These are phyloP conservation scores for Crocodylus rhombifer DNA, from an alignment of 2,797 vertebrate genomes.

Conservation along the genomic window DNA sequence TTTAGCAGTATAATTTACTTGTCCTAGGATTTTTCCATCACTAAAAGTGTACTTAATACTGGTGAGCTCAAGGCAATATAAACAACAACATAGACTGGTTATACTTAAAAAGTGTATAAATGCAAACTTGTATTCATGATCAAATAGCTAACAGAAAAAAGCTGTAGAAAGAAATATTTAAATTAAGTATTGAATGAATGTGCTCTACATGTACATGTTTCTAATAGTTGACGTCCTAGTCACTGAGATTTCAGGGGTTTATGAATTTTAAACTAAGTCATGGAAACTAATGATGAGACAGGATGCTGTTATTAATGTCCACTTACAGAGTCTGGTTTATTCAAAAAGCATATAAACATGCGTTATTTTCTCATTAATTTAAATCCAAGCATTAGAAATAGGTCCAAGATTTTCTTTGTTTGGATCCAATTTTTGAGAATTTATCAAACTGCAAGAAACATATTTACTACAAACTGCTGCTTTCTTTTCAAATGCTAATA, in stretches of 20 bases:
- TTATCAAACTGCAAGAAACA: slow-evolving; percentile 68
- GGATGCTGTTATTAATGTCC: slow-evolving; percentile 83
- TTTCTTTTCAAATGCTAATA: slow-evolving; percentile 68
- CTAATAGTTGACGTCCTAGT: slow-evolving; percentile 62
- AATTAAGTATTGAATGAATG: slow-evolving; percentile 64
- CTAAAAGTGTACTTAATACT: slow-evolving; percentile 64
- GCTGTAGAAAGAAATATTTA: slow-evolving; percentile 54
- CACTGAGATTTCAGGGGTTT: slow-evolving; percentile 44
- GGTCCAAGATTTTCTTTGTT: slow-evolving; percentile 72
- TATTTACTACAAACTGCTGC: slow-evolving; percentile 61
- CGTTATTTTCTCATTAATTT: slow-evolving; percentile 72
- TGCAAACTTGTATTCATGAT: slow-evolving; percentile 50
- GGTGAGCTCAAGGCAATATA: slow-evolving; percentile 74
- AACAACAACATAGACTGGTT: slow-evolving; percentile 76
- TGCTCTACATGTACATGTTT: slow-evolving; percentile 66
- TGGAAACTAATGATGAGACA: slow-evolving; percentile 83
- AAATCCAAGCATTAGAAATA: slow-evolving; percentile 75
- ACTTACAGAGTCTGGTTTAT: slow-evolving; percentile 84
- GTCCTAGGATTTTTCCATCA: slow-evolving; percentile 49
- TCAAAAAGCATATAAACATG: slow-evolving; percentile 84
- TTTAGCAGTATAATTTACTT: slow-evolving; percentile 55
- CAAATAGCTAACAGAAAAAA: slow-evolving; percentile 61
- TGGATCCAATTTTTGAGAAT: slow-evolving; percentile 71
- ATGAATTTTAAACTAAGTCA: slow-evolving; percentile 67
- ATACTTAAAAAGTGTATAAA: slow-evolving; percentile 51